Percentiles rank a stretch among this genome's conserved stretches.
Conservation (phyloP, 1,140 invertebrate species). For the Manduca sexta region DNA sequence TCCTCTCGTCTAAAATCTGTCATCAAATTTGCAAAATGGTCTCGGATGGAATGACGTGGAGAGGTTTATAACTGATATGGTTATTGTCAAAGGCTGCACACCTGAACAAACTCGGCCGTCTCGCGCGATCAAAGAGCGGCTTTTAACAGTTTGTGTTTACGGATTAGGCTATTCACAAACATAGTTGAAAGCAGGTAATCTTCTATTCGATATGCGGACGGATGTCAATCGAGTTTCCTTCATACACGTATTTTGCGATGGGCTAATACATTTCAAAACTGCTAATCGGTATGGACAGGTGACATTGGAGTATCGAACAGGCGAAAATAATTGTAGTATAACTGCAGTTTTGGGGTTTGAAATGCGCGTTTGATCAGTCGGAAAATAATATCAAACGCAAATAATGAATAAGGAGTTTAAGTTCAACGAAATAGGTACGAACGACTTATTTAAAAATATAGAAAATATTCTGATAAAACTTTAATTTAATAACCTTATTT, state of each 20-base stretch:
- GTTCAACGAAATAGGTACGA: too few species aligned
- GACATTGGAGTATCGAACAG: too few species aligned
- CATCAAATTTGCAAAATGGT: conserved; percentile 10
- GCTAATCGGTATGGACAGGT: too few species aligned
- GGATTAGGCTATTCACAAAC: conserved; percentile 56
- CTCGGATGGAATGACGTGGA: conserved; percentile 16
- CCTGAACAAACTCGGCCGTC: conserved; percentile 50
- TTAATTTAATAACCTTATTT: too few species aligned
- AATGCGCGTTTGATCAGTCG: too few species aligned
- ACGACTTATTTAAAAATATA: too few species aligned
- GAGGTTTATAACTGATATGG: conserved; percentile 17
- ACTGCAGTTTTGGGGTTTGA: too few species aligned
- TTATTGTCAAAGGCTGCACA: conserved; percentile 32
- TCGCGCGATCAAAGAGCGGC: conserved; percentile 43
- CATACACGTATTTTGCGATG: conserved; percentile 15
- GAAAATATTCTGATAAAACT: too few species aligned
- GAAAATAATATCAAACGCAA: too few species aligned
- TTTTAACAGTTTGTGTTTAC: conserved; percentile 64
- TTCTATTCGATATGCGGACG: conserved; percentile 26
- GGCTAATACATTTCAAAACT: neutral
- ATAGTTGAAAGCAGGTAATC: conserved; percentile 50
- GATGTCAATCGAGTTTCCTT: neutral
- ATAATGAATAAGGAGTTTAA: too few species aligned
- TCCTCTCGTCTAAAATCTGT: conserved; percentile 5
- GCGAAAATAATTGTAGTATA: too few species aligned